Evolutionary conservation across 2,797 vertebrate species (phyloP).

Genomic region (Neoniphon sammara): DNA sequence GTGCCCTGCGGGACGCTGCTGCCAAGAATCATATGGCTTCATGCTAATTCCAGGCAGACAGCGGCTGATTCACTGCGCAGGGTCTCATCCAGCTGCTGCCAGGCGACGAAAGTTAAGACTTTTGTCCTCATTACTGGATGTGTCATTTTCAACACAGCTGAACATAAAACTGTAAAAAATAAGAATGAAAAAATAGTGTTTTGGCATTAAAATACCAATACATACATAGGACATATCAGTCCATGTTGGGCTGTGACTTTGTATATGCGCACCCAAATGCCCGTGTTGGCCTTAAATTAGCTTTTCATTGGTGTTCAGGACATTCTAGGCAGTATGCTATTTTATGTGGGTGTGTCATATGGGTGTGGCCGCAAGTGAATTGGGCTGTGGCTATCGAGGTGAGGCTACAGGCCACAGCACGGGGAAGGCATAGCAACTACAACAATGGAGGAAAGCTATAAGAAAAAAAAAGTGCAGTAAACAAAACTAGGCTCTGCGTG

Average conservation of each 20-base stretch:
- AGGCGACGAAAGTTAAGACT: conserved; percentile 1
- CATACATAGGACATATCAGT: not conserved
- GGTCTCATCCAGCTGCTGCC: conserved; percentile 10
- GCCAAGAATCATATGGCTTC: conserved; percentile 61
- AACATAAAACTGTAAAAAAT: not conserved
- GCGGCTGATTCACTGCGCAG: conserved; percentile 23
- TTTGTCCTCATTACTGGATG: not conserved
- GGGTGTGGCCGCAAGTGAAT: no score
- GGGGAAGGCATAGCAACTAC: not conserved
- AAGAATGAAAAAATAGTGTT: no score
- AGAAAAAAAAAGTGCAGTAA: no score
- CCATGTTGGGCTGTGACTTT: not conserved
- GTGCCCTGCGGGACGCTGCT: conserved; percentile 54
- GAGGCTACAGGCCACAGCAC: not conserved
- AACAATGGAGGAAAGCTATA: not conserved
- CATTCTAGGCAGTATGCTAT: not conserved
- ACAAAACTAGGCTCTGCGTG: no score
- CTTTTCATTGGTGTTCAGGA: no score
- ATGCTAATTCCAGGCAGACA: conserved; percentile 69
- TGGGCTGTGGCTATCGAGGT: no score
- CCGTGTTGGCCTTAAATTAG: not conserved
- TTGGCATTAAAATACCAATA: not conserved
- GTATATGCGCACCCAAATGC: not conserved
- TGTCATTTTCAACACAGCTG: not conserved
- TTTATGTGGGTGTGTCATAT: not conserved